Conservation (phyloP, 2,113 vertebrate genomes). For the Loxodonta africana region DNA sequence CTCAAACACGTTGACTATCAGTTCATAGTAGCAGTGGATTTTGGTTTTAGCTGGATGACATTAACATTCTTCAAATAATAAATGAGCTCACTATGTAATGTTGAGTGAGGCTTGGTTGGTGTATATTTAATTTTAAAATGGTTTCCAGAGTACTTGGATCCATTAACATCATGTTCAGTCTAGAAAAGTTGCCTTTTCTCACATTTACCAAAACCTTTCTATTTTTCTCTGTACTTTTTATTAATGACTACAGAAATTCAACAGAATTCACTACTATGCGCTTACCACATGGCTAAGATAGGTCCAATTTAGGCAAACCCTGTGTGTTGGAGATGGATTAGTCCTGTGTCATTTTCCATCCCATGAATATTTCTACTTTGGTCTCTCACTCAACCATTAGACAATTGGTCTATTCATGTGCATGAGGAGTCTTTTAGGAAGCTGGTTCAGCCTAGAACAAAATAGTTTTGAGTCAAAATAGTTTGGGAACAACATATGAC, state of each 20-base stretch:
- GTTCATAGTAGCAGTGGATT: constrained; percentile 25
- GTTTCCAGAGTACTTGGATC: constrained; percentile 55
- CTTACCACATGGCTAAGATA: neutral
- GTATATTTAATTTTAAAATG: constrained; percentile 68
- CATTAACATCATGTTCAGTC: constrained; percentile 38
- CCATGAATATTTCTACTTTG: neutral
- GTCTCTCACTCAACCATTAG: neutral
- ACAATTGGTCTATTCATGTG: neutral
- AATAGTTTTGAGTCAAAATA: constrained; percentile 52
- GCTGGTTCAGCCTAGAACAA: neutral
- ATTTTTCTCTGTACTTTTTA: neutral
- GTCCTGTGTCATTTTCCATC: neutral
- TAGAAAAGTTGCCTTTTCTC: constrained; percentile 23
- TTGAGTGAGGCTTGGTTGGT: constrained; percentile 1
- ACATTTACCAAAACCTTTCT: neutral
- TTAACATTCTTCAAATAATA: constrained; percentile 60
- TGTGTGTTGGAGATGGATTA: neutral
- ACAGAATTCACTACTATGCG: neutral
- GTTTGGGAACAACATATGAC: constrained; percentile 32
- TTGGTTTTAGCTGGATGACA: constrained; percentile 12
- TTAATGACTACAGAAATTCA: neutral
- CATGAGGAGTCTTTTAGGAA: constrained; percentile 6
- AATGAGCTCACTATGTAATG: constrained; percentile 41
- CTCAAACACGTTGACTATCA: constrained; percentile 27
- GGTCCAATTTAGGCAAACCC: neutral